Evolutionary conservation across 2,113 vertebrate genomes (phyloP), one percentile per base, ranked within the genome.

Genomic region (Alethe diademata): DNA sequence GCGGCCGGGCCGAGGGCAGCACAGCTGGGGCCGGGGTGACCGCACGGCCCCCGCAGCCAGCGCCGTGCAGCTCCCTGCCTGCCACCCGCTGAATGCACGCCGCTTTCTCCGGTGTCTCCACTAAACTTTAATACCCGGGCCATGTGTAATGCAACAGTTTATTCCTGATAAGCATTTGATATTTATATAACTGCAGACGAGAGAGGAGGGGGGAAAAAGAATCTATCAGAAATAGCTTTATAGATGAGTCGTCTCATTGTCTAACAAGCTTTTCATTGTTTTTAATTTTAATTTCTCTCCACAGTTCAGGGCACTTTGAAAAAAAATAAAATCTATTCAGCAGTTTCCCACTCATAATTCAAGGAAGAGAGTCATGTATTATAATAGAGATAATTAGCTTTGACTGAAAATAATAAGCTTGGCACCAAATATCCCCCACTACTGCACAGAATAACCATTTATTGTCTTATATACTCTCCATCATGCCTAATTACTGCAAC

Each of bases 381-480:
- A 97, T 98, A 98, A 98, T 97, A 97, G 97, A 97, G 95, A 98
- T 98, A 98, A 98, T 98, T 98, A 98, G 97, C 97, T 95, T 96
- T 48, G 40, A 97, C 97, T 97, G 97, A 95, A 98, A 98, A 98
- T 97, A 98, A 98, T 97, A 96, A 96, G 97, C 95, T 96, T 98
- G 97, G 97, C 96, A 97, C 82, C 83, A 62, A 83, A 69, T 83
- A 96, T 95, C 94, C 96, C 93, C 95, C 95, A 97, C 97, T 74
- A 90, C 92, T 47, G 90, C 83, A 87, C 96, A 94, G 89, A 97
- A 96, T 96, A 97, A 95, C 96, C 96, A 95, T 97, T 97, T 97
- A 97, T 97, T 84, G 88, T 96, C 95, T 95, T 97, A 97, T 96
- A 96, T 96, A 96, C 93, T 97, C 97, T 97, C 96, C 93, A 96